These are phyloP conservation scores for Syngnathoides biaculeatus DNA, from an alignment of 2,113 vertebrate genomes.

Conservation along the genomic window DNA sequence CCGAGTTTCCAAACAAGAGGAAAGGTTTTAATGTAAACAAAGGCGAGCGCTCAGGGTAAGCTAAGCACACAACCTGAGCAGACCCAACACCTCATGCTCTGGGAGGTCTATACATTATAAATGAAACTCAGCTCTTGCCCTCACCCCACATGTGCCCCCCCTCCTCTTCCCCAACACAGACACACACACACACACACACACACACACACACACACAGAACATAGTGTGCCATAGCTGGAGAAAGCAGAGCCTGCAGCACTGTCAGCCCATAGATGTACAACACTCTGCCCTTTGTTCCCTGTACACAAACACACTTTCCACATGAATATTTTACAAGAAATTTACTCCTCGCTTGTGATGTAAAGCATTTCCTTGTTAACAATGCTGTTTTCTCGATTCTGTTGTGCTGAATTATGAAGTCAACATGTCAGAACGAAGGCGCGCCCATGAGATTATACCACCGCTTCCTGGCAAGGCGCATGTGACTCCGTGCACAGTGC, in stretches of 20 bases:
- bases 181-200: background rate
- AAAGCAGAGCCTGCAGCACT: slow-evolving; percentile 67
- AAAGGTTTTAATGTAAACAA: slow-evolving; percentile 66
- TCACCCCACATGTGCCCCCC: slow-evolving; percentile 38
- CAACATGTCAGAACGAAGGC: slow-evolving; percentile 63
- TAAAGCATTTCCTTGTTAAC: slow-evolving; percentile 78
- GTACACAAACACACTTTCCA: slow-evolving; percentile 76
- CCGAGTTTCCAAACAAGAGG: slow-evolving; percentile 50
- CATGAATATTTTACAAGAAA: slow-evolving; percentile 79
- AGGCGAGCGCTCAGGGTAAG: slow-evolving; percentile 53
- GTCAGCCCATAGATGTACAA: slow-evolving; percentile 73
- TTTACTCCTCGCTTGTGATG: slow-evolving; percentile 73
- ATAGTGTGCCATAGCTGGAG: slow-evolving; percentile 48
- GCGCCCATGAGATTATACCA: slow-evolving; percentile 57
- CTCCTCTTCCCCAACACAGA: background rate
- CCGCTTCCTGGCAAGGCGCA: slow-evolving; percentile 51
- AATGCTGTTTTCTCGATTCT: slow-evolving; percentile 69
- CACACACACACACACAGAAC: slow-evolving; percentile 32
- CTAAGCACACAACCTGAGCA: slow-evolving; percentile 56
- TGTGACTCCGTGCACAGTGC: slow-evolving; percentile 49
- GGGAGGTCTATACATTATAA: slow-evolving; percentile 73
- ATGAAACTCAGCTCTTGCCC: slow-evolving; percentile 55
- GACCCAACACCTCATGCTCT: slow-evolving; percentile 59
- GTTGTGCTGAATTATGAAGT: slow-evolving; percentile 68
- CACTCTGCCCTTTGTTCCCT: slow-evolving; percentile 73